These are phyloP conservation scores for Copsychus sechellarum DNA, from an alignment of 2,113 vertebrate species.

Conservation along the genomic window DNA sequence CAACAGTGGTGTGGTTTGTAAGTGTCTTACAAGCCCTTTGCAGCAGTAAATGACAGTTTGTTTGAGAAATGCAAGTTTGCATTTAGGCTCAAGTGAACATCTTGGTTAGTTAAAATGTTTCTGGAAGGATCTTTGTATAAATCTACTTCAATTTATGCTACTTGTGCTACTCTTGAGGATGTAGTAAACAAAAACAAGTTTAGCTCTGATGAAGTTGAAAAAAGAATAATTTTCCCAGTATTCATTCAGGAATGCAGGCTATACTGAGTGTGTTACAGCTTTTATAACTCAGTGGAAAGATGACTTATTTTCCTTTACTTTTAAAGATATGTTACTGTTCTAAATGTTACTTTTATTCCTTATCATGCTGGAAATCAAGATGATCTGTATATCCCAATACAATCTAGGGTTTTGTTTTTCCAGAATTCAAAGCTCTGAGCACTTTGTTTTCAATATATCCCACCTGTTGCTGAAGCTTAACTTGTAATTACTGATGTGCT, in stretches of 20 bases:
- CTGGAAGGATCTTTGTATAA: background rate
- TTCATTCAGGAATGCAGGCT: background rate
- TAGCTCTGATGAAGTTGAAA: background rate
- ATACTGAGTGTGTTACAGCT: background rate
- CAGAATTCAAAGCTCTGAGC: background rate
- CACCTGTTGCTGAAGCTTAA: background rate
- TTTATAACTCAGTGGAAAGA: background rate
- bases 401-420: background rate
- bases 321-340: background rate
- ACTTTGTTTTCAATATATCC: background rate
- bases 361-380: background rate
- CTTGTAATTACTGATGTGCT: background rate
- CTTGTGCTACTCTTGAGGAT: background rate
- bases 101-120: background rate
- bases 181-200: background rate
- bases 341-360: background rate
- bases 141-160: background rate
- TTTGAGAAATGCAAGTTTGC: background rate
- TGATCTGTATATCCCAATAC: background rate
- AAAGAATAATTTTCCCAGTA: background rate
- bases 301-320: background rate
- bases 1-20: background rate
- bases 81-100: background rate
- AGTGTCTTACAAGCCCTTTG: background rate
- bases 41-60: background rate